These are phyloP conservation scores for Machaerirhynchus nigripectus DNA, from an alignment of 2,113 vertebrate species.

Conservation along the genomic window DNA sequence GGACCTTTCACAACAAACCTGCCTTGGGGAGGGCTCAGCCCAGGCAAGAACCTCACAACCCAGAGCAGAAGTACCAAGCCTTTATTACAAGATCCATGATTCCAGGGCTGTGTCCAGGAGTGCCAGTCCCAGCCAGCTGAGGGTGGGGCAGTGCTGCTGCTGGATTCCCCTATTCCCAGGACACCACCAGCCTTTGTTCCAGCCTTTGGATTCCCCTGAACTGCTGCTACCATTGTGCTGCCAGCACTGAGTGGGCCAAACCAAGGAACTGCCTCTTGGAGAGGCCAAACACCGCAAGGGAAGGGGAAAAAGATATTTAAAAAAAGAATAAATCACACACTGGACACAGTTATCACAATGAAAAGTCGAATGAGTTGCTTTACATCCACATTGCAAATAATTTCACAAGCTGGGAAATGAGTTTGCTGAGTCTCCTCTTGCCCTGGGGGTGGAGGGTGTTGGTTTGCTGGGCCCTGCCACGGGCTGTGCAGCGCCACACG, in stretches of 20 bases:
- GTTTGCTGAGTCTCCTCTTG: not conserved
- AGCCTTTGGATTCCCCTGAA: not conserved
- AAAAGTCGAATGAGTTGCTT: constrained; percentile 38
- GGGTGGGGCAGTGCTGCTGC: not conserved
- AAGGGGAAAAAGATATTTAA: not conserved
- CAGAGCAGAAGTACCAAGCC: constrained; percentile 37
- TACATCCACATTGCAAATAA: constrained; percentile 29
- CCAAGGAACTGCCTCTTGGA: not conserved
- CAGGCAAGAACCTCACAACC: constrained; percentile 11
- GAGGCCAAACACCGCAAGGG: not conserved
- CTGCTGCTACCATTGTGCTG: not conserved
- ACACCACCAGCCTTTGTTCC: not conserved
- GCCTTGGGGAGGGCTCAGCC: not conserved
- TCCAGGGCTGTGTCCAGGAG: not conserved
- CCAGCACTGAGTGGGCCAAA: not conserved
- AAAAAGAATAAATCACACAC: not conserved
- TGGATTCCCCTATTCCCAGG: not conserved
- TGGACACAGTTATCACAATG: constrained; percentile 17
- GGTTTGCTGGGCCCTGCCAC: constrained; percentile 28
- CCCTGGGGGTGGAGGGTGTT: constrained; percentile 21
- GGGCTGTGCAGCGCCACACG: not conserved
- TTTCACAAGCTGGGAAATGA: constrained; percentile 20
- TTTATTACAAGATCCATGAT: constrained; percentile 65
- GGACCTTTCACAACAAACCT: not conserved
- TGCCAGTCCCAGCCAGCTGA: not conserved